Percentiles rank a stretch among this genome's conserved stretches.
These are phyloP conservation scores for Cosmia trapezina DNA, from an alignment of 2,888 invertebrate species.

Conservation along the genomic window DNA sequence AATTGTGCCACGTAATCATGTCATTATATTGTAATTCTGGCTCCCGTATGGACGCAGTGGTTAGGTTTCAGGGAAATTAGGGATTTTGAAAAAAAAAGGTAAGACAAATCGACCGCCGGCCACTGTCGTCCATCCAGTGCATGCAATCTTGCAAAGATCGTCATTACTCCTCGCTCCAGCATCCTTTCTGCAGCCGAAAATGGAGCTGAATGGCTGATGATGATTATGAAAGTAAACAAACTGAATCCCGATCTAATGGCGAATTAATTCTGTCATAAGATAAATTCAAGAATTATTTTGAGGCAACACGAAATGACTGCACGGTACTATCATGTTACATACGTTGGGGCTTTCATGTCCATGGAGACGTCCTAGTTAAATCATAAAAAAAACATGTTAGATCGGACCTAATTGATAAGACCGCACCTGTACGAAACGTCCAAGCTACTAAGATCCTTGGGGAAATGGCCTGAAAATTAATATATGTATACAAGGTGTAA, in stretches of 20 bases:
- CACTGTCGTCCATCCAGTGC: not conserved
- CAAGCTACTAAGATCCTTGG: no score
- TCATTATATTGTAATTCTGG: constrained; percentile 48
- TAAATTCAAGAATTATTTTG: no score
- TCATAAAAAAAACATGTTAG: not conserved
- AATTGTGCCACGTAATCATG: constrained; percentile 51
- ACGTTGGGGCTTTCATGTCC: not conserved
- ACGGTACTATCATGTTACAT: not conserved
- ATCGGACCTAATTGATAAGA: not conserved
- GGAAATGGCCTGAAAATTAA: no score
- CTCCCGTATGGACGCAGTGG: not conserved
- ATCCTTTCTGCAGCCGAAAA: no score
- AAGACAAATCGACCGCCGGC: not conserved
- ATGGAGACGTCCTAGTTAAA: not conserved
- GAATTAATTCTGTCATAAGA: no score
- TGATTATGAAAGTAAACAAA: not conserved
- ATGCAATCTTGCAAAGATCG: no score
- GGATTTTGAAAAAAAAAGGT: constrained; percentile 5
- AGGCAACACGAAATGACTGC: no score
- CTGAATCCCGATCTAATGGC: not conserved
- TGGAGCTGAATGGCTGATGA: no score
- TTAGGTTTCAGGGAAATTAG: not conserved
- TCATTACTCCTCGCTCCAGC: no score
- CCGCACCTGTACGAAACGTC: not conserved
- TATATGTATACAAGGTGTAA: no score